These are phyloP conservation scores for Geotrupes spiniger DNA, from an alignment of 2,888 invertebrate genomes.

Conservation along the genomic window DNA sequence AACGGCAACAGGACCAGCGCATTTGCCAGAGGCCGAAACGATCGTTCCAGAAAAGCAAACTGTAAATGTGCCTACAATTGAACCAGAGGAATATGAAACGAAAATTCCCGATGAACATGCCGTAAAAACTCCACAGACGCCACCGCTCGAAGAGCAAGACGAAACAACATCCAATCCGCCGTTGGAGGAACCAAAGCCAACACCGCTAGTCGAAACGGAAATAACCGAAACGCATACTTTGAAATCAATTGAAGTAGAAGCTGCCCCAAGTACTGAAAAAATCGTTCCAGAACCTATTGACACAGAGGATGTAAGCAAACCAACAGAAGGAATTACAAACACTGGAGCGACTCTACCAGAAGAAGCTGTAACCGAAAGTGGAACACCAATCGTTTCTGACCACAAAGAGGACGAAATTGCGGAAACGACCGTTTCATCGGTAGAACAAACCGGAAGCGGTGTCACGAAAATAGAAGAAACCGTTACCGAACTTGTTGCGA, in stretches of 20 bases:
- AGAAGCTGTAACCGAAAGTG: background rate
- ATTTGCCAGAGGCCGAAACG: no score
- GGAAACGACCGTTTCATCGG: no score
- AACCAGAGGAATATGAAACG: background rate
- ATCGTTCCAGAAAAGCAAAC: no score
- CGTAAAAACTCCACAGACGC: constrained; percentile 2
- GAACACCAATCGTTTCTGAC: constrained; percentile 11
- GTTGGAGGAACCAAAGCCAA: no score
- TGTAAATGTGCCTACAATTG: background rate
- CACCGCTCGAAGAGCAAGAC: constrained; percentile 1
- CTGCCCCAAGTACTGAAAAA: background rate
- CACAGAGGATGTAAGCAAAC: constrained; percentile 8
- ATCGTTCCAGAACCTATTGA: constrained; percentile 8
- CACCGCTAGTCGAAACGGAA: no score
- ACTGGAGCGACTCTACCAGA: background rate
- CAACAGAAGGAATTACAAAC: constrained; percentile 1
- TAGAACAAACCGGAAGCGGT: no score
- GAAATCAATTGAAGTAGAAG: background rate
- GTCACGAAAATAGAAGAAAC: no score
- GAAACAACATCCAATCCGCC: no score
- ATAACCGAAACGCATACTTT: background rate
- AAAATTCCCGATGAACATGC: background rate
- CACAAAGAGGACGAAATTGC: constrained; percentile 19
- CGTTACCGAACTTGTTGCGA: no score
- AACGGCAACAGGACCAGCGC: background rate